Evolutionary conservation across 2,797 vertebrate genomes (phyloP).

Genomic region (Diglossa cyanea): DNA sequence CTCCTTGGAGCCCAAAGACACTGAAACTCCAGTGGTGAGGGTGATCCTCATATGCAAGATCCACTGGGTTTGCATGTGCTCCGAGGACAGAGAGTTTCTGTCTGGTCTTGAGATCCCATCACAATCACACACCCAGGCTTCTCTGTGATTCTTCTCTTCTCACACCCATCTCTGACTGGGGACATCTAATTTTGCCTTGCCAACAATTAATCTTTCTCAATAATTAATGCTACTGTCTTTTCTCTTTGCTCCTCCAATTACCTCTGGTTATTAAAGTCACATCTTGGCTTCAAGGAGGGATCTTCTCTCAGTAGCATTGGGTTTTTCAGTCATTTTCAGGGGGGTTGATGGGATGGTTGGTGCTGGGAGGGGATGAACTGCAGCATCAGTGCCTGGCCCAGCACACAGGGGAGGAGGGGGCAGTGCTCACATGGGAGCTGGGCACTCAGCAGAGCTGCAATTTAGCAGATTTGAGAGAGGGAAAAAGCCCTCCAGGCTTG

Average conservation of each 20-base stretch:
- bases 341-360: not conserved
- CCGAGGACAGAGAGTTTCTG: not conserved
- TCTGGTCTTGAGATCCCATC: not conserved
- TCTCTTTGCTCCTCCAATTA: not conserved
- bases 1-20: not conserved
- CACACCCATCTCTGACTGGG: not conserved
- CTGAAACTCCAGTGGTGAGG: fast-evolving
- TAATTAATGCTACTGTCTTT: not conserved
- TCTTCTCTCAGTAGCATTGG: not conserved
- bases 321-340: not conserved
- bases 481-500: not conserved
- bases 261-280: not conserved
- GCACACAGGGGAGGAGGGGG: fast-evolving
- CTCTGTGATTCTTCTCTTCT: too few species aligned
- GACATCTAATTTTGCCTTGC: not conserved
- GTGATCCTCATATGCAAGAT: not conserved
- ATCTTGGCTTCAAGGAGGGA: not conserved
- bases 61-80: not conserved
- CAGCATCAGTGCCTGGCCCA: not conserved
- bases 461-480: not conserved
- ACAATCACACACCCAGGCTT: not conserved
- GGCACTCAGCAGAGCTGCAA: not conserved
- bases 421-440: fast-evolving
- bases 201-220: not conserved
- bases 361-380: not conserved